Evolutionary conservation across 2,797 vertebrate species (phyloP), one percentile per base, ranked within the genome.

Genomic region (Delichon dasypus): DNA sequence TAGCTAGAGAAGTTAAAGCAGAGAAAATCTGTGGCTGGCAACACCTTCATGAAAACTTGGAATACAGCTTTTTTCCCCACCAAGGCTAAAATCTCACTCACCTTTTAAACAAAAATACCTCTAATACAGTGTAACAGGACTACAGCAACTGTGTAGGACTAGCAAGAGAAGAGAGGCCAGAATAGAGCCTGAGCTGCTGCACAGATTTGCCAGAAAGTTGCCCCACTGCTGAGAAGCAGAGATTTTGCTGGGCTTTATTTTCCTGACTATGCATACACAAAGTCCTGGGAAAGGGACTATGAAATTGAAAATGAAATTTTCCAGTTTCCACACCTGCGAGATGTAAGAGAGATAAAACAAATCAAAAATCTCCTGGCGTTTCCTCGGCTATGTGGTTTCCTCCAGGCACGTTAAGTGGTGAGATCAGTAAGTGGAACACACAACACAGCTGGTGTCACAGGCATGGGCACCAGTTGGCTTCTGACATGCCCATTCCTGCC

Each of bases 1-100:
- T 50, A n/a, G 34, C 27, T 58, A 22, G 26, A 50, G 45, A 75
- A 30, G 67, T 42, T 62, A 50, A 67, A 88, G 22, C 13, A 30
- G 18, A n/a, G 23, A 16, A 45, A 47, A 32, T 8, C 44, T 48
- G 53, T 21, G 30, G 14, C 27, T 81, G 17, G 32, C 13, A 44
- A 44, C 13, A 65, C 15, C 30, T 51, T n/a, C 16, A 47, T 18
- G 27, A 55, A 66, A 88, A 68, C 4, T 30, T 79, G 16, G 13
- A 32, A 57, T 64, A 19, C 8, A 55, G 8, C 2, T 16, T n/a
- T 16, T 13, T 14, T 3, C 1, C 2, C 0, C 2, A 7, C 3
- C 4, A 22, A 36, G 12, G 14, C 17, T 42, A 4, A 38, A 81
- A 61, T 1, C 2, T 16, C 0, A 0, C 38, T 72, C 19, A 34